A percentile compares a stretch with the other conserved stretches of the same genome.
These are phyloP conservation scores for Augiades crinisus DNA, from an alignment of 2,888 invertebrate genomes.

Conservation along the genomic window DNA sequence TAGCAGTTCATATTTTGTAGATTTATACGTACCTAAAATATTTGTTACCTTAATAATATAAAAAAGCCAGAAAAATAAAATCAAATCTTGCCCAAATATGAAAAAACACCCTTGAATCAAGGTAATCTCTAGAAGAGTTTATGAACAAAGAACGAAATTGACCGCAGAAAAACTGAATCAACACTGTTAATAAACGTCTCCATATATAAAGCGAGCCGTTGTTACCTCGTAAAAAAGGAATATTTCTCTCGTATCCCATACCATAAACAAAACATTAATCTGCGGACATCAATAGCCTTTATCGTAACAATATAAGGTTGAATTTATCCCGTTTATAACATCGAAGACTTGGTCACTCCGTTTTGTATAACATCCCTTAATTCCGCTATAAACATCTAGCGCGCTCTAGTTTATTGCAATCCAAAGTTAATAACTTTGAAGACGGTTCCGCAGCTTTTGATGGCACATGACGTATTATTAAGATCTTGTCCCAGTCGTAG, in stretches of 20 bases:
- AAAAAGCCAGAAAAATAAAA: too few species aligned
- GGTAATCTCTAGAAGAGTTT: too few species aligned
- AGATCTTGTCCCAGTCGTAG: slow-evolving; percentile 31
- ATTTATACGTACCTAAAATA: too few species aligned
- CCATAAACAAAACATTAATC: slow-evolving; percentile 58
- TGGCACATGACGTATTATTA: slow-evolving; percentile 39
- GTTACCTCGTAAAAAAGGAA: slow-evolving; percentile 75
- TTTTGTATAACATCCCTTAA: slow-evolving; percentile 60
- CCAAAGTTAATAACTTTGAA: slow-evolving; percentile 69
- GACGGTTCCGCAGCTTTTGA: slow-evolving; percentile 42
- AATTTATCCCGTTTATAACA: slow-evolving; percentile 15
- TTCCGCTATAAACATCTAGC: slow-evolving; percentile 71
- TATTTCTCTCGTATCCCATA: slow-evolving; percentile 73
- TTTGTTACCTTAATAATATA: too few species aligned
- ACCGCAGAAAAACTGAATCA: too few species aligned
- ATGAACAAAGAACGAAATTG: too few species aligned
- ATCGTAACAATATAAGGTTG: slow-evolving; percentile 25
- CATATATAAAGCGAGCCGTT: slow-evolving; percentile 70
- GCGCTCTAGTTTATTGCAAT: slow-evolving; percentile 75
- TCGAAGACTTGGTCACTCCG: slow-evolving; percentile 13
- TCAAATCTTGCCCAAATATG: too few species aligned
- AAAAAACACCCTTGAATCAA: too few species aligned
- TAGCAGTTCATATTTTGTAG: neutral
- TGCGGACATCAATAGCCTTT: slow-evolving; percentile 34
- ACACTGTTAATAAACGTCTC: slow-evolving; percentile 64